Evolutionary conservation across 2,797 vertebrate genomes (phyloP), one percentile per base, ranked within the genome.

Genomic region (Coregonus ussuriensis): DNA sequence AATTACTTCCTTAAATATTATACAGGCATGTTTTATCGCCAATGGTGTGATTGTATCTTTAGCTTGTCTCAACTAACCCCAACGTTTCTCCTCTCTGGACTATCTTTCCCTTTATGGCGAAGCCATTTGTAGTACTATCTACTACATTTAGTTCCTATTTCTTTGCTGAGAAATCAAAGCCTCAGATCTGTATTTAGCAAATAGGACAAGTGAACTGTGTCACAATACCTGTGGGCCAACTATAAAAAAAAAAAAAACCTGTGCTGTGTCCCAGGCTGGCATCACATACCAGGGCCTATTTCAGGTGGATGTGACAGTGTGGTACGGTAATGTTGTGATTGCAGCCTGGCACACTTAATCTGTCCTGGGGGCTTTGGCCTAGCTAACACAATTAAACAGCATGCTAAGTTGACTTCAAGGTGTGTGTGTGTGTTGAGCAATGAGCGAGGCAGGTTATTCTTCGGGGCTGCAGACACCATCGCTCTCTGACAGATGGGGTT

Each of bases 341-440:
- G 66, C 66, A 35, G 31, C 13, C 29, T 67, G 65, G 15, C 59
- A 63, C 21, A n/a, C 7, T 33, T 35, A 67, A 4, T 67, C 33
- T 67, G 66, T 7, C 66, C 66, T 35, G 66, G 33, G 66, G 31
- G 63, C 47, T 77, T 53, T 56, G 29, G 33, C 70, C 74, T 13
- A 62, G 21, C 59, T 74, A 67, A 81, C 71, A 70, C 68, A 75
- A 71, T 77, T 74, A 72, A 81, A 72, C 72, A 53, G 72, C 54
- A 78, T 72, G 79, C 75, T 71, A 31, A 41, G 37, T 15, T 68
- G 67, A 11, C 29, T 74, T 77, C 71, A 54, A n/a, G 51, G 59
- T 62, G 59, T 4, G 53, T n/a, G 59, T 62, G 59, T 1, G 59
- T 62, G 1, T 35, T 33, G n/a, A 78, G 31, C 52, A 77, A 14